phyloP scores from a whole-genome alignment of 2,113 vertebrate species.

The Cavia porcellus region DNA sequence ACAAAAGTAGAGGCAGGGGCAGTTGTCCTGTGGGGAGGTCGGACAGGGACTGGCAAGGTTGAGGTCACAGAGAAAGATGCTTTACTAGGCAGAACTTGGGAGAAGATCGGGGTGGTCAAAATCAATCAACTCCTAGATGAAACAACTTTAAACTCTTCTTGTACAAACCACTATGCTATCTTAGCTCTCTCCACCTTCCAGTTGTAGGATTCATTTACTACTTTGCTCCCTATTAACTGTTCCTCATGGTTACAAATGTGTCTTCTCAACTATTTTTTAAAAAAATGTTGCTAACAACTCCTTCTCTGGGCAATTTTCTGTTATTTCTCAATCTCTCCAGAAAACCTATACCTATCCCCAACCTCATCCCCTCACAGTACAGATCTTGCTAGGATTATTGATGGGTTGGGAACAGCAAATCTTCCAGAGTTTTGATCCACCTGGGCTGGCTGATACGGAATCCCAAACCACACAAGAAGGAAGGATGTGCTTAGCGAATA shows the following conservation, averaged over 20 bases:
- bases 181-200: neutral
- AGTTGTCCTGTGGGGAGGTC: neutral
- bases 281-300: neutral
- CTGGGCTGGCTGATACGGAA: neutral
- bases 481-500: constrained; percentile 36
- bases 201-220: rapidly evolving
- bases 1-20: too few species aligned
- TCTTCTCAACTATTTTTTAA: neutral
- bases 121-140: neutral
- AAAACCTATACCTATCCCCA: neutral
- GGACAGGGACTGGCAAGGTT: rapidly evolving
- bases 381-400: neutral
- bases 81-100: neutral
- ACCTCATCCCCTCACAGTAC: neutral
- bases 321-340: constrained; percentile 27
- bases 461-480: neutral
- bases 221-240: neutral
- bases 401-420: neutral
- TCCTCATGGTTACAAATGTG: neutral
- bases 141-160: neutral
- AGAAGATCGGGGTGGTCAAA: neutral
- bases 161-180: rapidly evolving
- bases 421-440: neutral
- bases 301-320: neutral
- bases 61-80: neutral